These are phyloP conservation scores for Lycopodina hypogea DNA, from an alignment of 37 sponge, comb jelly and placozoan species.

Conservation along the genomic window DNA sequence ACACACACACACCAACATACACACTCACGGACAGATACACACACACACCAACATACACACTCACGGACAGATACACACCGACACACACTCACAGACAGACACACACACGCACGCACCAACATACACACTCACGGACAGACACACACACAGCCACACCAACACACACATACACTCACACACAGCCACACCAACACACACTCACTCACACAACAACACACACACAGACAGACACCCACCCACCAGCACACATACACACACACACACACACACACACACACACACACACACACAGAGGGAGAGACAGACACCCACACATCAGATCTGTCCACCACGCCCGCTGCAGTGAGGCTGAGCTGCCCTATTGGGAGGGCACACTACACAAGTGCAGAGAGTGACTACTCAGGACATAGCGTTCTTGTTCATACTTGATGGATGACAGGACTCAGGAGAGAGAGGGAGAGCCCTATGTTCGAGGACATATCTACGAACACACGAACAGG, in stretches of 20 bases:
- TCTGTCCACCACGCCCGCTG: too few relatives aligned
- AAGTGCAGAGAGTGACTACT: too few relatives aligned
- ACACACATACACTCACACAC: conserved; percentile 48
- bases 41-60: conserved; percentile 41
- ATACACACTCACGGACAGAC: conserved; percentile 43
- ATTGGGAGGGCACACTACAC: too few relatives aligned
- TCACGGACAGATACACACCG: conserved; percentile 20
- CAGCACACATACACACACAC: conserved; percentile 39
- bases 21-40: conserved; percentile 42
- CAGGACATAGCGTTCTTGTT: too few relatives aligned
- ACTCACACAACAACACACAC: conserved; percentile 35
- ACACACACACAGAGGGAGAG: too few relatives aligned
- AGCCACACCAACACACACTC: conserved; percentile 6
- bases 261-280: conserved; percentile 29
- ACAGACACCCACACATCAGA: conserved; percentile 47
- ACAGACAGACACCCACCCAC: conserved; percentile 47
- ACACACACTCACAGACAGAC: conserved; percentile 27
- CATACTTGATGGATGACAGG: too few relatives aligned
- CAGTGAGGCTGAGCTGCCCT: too few relatives aligned
- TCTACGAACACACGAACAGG: too few relatives aligned
- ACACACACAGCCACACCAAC: conserved; percentile 23
- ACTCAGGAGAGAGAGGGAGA: too few relatives aligned
- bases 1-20: conserved; percentile 36
- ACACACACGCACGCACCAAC: conserved; percentile 46
- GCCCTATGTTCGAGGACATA: too few relatives aligned